Evolutionary conservation across 23 tunicate genomes (phyloP).

Genomic region (Clavelina lepadiformis): DNA sequence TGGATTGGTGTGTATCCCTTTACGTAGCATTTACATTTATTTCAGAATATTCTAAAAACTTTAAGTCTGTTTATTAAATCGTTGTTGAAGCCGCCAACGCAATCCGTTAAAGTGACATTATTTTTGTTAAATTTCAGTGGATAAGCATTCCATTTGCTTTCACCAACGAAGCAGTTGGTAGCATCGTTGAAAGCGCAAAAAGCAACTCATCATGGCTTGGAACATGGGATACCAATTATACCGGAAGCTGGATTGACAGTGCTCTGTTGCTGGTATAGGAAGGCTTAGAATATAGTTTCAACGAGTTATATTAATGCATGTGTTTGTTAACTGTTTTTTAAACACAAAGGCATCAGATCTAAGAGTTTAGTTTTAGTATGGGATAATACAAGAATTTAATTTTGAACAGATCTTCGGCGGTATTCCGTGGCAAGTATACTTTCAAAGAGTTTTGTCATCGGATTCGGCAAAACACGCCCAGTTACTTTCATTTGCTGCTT

Average conservation of each 20-base stretch:
- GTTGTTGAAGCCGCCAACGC: background rate
- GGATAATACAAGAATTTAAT: background rate
- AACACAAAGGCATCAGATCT: too few relatives aligned
- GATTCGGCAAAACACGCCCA: constrained; percentile 63
- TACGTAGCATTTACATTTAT: background rate
- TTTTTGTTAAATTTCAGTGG: constrained; percentile 51
- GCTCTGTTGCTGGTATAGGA: constrained; percentile 88
- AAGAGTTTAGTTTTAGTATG: background rate
- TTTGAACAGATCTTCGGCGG: constrained; percentile 71
- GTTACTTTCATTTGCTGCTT: constrained; percentile 58
- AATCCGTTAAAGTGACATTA: background rate
- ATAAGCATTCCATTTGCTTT: constrained; percentile 81
- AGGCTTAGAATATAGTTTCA: too few relatives aligned
- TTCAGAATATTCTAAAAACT: too few relatives aligned
- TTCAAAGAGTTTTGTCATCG: constrained; percentile 86
- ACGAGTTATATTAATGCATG: too few relatives aligned
- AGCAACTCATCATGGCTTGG: constrained; percentile 71
- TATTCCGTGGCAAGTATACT: constrained; percentile 96
- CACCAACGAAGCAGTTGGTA: constrained; percentile 56
- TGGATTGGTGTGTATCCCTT: constrained; percentile 53
- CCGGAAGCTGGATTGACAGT: constrained; percentile 79
- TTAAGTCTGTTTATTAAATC: background rate
- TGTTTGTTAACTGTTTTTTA: too few relatives aligned
- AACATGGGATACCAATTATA: constrained; percentile 42
- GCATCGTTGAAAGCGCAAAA: constrained; percentile 31